A percentile compares a stretch with the other conserved stretches of the same genome.
phyloP scores from a whole-genome alignment of 2,888 invertebrate genomes.

The Cheilosia soror region DNA sequence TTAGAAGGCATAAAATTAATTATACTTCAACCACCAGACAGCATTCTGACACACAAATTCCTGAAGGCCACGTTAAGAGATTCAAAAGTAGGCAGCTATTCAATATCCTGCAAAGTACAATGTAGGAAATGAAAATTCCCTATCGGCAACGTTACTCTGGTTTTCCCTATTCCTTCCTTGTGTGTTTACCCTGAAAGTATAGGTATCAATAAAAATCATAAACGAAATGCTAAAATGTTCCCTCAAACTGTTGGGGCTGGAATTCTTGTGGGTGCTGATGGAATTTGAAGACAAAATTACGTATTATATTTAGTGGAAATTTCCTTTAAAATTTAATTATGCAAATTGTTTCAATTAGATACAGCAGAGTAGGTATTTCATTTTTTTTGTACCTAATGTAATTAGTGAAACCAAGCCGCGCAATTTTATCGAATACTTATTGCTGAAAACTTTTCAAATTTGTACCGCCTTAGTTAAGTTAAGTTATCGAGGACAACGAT shows the following conservation, averaged over 20 bases:
- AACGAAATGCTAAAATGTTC: constrained; percentile 27
- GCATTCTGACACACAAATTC: too few species aligned
- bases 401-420: too few species aligned
- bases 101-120: too few species aligned
- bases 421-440: too few species aligned
- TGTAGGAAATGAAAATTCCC: too few species aligned
- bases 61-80: too few species aligned
- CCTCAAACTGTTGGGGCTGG: background rate
- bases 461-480: too few species aligned
- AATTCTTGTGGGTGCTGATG: background rate
- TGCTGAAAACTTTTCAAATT: too few species aligned
- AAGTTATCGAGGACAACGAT: background rate
- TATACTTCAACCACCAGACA: too few species aligned
- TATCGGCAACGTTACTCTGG: too few species aligned
- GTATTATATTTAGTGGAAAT: constrained; percentile 41
- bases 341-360: constrained; percentile 51
- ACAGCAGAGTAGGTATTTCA: background rate
- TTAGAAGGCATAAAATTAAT: too few species aligned
- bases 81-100: too few species aligned
- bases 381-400: background rate
- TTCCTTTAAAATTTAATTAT: constrained; percentile 59
- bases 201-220: constrained; percentile 19
- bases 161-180: background rate
- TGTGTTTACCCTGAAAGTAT: background rate
- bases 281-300: constrained; percentile 10